phyloP scores from a whole-genome alignment of 2,888 invertebrate species.

The Xestia c-nigrum region DNA sequence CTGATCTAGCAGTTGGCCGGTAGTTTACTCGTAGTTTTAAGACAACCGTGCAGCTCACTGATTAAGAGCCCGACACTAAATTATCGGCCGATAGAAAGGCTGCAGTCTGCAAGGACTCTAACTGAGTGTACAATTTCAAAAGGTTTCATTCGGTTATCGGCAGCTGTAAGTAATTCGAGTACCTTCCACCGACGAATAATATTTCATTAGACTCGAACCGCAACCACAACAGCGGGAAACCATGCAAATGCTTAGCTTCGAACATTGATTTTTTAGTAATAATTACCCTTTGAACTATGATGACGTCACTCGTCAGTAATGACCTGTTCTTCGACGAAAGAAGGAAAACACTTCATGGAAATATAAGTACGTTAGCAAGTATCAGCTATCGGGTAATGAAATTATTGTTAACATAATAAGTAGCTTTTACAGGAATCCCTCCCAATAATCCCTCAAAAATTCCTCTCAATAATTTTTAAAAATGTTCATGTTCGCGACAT shows the following conservation, averaged over 20 bases:
- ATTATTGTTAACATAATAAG: neutral
- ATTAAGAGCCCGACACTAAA: neutral
- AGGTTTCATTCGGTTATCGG: slow-evolving; percentile 70
- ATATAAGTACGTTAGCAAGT: neutral
- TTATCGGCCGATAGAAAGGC: neutral
- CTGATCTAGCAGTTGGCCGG: neutral
- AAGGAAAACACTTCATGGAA: neutral
- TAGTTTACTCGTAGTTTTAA: neutral
- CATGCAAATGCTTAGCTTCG: slow-evolving; percentile 66
- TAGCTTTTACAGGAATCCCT: slow-evolving; percentile 4
- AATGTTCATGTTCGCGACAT: slow-evolving; percentile 16
- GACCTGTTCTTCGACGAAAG: slow-evolving; percentile 14
- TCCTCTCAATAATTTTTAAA: neutral
- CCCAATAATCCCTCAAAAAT: no score
- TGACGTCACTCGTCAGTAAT: slow-evolving; percentile 43
- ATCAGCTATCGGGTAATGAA: neutral
- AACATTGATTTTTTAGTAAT: slow-evolving; percentile 72
- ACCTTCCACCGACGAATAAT: slow-evolving; percentile 73
- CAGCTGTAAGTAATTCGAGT: slow-evolving; percentile 68
- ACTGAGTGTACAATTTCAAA: slow-evolving; percentile 50
- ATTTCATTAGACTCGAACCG: slow-evolving; percentile 74
- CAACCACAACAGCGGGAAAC: slow-evolving; percentile 78
- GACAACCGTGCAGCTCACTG: neutral
- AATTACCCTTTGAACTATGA: slow-evolving; percentile 57
- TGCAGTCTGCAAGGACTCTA: neutral